phyloP scores from a whole-genome alignment of 2,113 vertebrate species.

The Clarias macrocephalus region DNA sequence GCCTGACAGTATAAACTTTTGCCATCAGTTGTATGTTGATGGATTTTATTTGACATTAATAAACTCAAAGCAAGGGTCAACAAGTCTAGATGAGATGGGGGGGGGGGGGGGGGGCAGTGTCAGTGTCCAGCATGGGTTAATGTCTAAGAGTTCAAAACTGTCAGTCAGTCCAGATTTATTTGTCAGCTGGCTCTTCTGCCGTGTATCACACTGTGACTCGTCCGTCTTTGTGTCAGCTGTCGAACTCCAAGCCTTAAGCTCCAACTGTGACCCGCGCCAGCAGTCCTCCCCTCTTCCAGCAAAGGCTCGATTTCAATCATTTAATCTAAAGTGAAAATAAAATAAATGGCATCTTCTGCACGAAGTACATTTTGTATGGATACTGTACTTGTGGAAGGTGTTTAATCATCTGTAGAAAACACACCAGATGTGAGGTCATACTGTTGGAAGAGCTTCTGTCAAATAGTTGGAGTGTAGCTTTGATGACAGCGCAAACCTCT shows the following conservation, averaged over 20 bases:
- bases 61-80: background rate
- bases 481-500: background rate
- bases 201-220: background rate
- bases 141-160: background rate
- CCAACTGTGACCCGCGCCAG: background rate
- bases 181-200: background rate
- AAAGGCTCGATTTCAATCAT: background rate
- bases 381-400: background rate
- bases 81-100: background rate
- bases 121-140: background rate
- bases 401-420: background rate
- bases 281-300: background rate
- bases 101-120: background rate
- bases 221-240: background rate
- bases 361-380: background rate
- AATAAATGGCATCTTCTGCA: background rate
- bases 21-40: background rate
- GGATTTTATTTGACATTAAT: background rate
- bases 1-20: background rate
- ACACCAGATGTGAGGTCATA: background rate
- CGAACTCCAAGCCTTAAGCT: background rate
- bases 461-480: background rate
- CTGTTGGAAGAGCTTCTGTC: background rate
- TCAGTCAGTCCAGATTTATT: background rate
- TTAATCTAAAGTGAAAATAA: background rate